These are phyloP conservation scores for Drosophila greeni DNA, from an alignment of 2,888 invertebrate genomes.

Conservation along the genomic window DNA sequence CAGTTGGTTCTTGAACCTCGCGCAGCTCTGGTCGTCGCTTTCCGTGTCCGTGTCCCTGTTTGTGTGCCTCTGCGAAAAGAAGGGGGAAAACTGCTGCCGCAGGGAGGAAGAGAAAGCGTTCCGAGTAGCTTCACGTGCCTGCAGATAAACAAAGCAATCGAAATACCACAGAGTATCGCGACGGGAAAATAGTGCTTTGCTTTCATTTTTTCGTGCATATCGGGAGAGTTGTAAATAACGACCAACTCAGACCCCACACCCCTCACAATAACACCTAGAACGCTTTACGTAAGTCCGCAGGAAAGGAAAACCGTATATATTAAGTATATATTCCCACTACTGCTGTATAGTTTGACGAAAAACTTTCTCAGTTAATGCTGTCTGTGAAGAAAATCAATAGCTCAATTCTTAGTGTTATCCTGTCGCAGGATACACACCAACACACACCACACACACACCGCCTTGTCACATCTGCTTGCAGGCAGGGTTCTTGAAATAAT, in stretches of 20 bases:
- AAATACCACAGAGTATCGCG: conserved; percentile 40
- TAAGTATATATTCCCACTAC: not conserved
- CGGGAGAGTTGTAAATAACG: conserved; percentile 8
- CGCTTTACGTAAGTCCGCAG: conserved; percentile 63
- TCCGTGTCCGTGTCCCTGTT: conserved; percentile 12
- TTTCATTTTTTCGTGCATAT: conserved; percentile 29
- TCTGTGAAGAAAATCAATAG: conserved; percentile 61
- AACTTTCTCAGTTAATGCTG: conserved; percentile 21
- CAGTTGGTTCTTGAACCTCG: conserved; percentile 70
- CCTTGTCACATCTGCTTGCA: conserved; percentile 14
- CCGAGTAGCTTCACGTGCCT: conserved; percentile 52
- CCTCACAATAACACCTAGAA: conserved; percentile 27
- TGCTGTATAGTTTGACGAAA: conserved; percentile 2
- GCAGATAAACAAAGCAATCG: conserved; percentile 64
- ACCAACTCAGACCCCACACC: conserved; percentile 10
- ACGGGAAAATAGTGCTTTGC: conserved; percentile 20
- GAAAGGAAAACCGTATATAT: not conserved
- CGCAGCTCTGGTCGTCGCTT: conserved; percentile 60
- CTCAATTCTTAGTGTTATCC: conserved; percentile 33
- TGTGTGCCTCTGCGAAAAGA: conserved; percentile 11
- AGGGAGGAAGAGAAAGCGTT: conserved; percentile 29
- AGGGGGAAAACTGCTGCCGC: conserved; percentile 17
- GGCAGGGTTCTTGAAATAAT: conserved; percentile 45
- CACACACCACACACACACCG: not conserved
- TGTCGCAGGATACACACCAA: conserved; percentile 46